These are phyloP conservation scores for Ecliptopera silaceata DNA, from an alignment of 2,888 invertebrate species.

Conservation along the genomic window DNA sequence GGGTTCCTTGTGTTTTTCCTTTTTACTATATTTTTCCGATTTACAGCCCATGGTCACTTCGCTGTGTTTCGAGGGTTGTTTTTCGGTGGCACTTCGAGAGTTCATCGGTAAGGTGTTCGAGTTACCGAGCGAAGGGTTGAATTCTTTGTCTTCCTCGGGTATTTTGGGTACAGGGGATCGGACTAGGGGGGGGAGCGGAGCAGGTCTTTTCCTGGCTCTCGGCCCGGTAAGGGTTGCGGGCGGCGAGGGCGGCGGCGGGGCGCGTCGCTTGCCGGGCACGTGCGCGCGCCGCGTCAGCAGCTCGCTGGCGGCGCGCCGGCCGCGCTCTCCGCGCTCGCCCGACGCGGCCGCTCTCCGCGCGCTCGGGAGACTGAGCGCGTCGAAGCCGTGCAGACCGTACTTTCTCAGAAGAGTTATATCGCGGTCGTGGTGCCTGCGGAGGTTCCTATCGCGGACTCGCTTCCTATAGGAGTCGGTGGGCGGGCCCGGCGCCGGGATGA, in stretches of 20 bases:
- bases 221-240: slow-evolving; percentile 45
- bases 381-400: slow-evolving; percentile 81
- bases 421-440: slow-evolving; percentile 82
- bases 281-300: slow-evolving; percentile 84
- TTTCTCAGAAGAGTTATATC: slow-evolving; percentile 85
- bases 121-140: not conserved
- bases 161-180: slow-evolving; percentile 2
- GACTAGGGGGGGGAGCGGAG: slow-evolving; percentile 71
- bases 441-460: slow-evolving; percentile 83
- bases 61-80: slow-evolving; percentile 29
- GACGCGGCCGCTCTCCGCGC: slow-evolving; percentile 80
- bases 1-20: slow-evolving; percentile 38
- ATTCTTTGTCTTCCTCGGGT: slow-evolving; percentile 11
- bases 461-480: slow-evolving; percentile 86
- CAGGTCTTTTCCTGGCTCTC: slow-evolving; percentile 74
- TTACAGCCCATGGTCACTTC: slow-evolving; percentile 43
- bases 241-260: slow-evolving; percentile 86
- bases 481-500: slow-evolving; percentile 78
- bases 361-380: slow-evolving; percentile 63
- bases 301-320: slow-evolving; percentile 85
- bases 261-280: slow-evolving; percentile 89
- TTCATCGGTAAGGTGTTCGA: slow-evolving; percentile 38
- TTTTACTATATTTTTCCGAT: slow-evolving; percentile 59
- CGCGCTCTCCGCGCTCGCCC: slow-evolving; percentile 61
- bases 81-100: slow-evolving; percentile 16